These are phyloP conservation scores for Xestia sexstrigata DNA, from an alignment of 2,888 invertebrate genomes.

Conservation along the genomic window DNA sequence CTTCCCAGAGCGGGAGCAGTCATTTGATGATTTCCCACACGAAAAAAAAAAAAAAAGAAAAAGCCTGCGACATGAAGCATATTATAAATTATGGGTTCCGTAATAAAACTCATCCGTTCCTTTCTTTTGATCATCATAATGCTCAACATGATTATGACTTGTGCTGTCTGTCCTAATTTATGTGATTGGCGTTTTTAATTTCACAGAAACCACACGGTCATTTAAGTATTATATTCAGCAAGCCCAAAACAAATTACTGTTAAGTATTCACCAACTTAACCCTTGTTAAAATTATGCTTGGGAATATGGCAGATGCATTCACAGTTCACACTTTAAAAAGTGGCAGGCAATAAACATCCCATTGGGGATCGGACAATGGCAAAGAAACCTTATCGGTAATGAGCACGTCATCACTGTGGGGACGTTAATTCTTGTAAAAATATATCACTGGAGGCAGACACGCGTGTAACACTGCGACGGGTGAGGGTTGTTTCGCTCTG, in stretches of 20 bases:
- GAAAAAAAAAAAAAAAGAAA: too few species aligned
- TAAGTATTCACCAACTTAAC: conserved; percentile 26
- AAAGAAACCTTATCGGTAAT: conserved; percentile 84
- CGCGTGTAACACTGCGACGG: conserved; percentile 62
- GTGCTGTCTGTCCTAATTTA: conserved; percentile 20
- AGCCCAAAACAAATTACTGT: conserved; percentile 23
- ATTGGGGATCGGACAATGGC: conserved; percentile 74
- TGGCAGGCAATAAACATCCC: conserved; percentile 74
- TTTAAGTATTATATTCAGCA: not conserved
- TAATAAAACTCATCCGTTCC: conserved; percentile 79
- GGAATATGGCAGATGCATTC: conserved; percentile 61
- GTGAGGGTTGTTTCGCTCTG: conserved; percentile 69
- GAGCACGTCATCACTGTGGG: conserved; percentile 80
- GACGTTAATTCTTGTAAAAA: conserved; percentile 82
- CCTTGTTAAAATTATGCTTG: conserved; percentile 32
- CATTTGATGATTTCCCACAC: too few species aligned
- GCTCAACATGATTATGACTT: conserved; percentile 39
- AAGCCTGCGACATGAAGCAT: conserved; percentile 71
- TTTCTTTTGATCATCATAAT: conserved; percentile 78
- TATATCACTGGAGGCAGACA: conserved; percentile 82
- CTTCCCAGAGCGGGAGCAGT: too few species aligned
- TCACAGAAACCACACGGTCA: not conserved
- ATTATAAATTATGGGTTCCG: conserved; percentile 76
- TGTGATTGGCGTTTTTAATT: conserved; percentile 31
- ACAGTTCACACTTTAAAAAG: conserved; percentile 70